Evolutionary conservation across 2,797 vertebrate genomes (phyloP), one percentile per base, ranked within the genome.

Genomic region (Enteromius thamalakanensis): DNA sequence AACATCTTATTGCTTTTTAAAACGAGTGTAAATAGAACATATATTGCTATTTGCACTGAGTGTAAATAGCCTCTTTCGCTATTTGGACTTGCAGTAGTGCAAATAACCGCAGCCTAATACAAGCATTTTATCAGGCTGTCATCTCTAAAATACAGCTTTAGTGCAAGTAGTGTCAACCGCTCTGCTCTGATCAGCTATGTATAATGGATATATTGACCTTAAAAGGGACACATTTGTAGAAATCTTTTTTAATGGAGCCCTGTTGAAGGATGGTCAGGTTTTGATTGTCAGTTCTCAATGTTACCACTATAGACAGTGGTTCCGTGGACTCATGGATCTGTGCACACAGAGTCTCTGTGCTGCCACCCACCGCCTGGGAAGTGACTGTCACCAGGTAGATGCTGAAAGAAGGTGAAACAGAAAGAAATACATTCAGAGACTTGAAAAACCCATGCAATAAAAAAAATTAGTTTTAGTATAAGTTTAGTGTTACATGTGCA

Each of bases 321-420:
- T 82, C 84, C 0, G 68, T 80, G 37, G 88, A 82, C 47, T 81
- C 76, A 1, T 88, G 81, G 81, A 95, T 47, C 2, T 92, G 91
- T 19, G 89, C 89, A 78, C 94, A 94, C 17, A 95, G 37, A 3
- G 84, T 91, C 89, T 94, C 94, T 5, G 83, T 87, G 3, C 82
- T 68, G 6, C 94, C 94, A 23, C 86, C 90, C 11, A 37, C 87
- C 53, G 93, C n/a, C 53, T 85, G 88, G 68, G 94, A 95, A 87
- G 91, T 93, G 83, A 94, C 88, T 0, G 90, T 90, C 86, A 94
- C 91, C 14, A 89, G 83, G 84, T 88, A 95, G 40, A 88, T 83
- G 2, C 94, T 95, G 87, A 71, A 87, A 21, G 15, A 0, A 69
- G 47, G 86, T n/a, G 65, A 42, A 75, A 58, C 40, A 75, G 1